Base-by-base conservation (phyloP, 35 echinoderm and acorn worm species). In the Heliocidaris tuberculata region DNA sequence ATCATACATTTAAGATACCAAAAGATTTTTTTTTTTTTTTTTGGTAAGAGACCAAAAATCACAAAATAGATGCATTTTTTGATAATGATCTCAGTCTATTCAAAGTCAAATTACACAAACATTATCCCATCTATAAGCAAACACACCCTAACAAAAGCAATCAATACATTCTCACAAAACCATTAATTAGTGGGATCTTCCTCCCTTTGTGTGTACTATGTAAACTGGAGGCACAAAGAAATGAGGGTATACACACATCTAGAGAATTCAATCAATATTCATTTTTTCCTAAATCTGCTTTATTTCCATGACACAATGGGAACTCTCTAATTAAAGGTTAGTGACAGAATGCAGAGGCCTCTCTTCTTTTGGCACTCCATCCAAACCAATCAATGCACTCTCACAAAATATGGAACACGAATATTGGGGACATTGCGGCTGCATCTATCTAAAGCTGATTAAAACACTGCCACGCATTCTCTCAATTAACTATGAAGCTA, bases 321-420 rank as follows among this genome's bases (percentile, higher is more conserved):
- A 89, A 42, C 87, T 47, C 87, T 17, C 47, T 89, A 89, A 89
- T 89, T 89, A 32, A 48, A 48, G 47, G 87, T n/a, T 89, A 42
- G 31, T 47, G 87, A 89, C 87, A 89, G 87, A 89, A 47, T 47
- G 0, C 19, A 48, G 31, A 32, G 87, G 87, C 87, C 87, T 89
- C 87, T 42, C 65, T n/a, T n/a, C 65, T 27, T 9, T 89, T 47
- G 87, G 32, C 32, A 16, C 47, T 48, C 47, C 31, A 89, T 89
- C 8, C 30, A 31, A 89, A 89, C 15, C 31, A 89, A 89, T 89
- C 87, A 89, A 47, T 89, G 32, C 13, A 19, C 47, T 89, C 21
- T 27, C 17, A 78, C 65, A 78, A 78, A 78, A 78, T 78, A n/a
- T 2, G 65, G 65, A 7, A 78, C 65, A 78, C 65, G 27, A 78